Evolutionary conservation across 2,113 vertebrate genomes (phyloP).

Genomic region (Salvelinus sp.): DNA sequence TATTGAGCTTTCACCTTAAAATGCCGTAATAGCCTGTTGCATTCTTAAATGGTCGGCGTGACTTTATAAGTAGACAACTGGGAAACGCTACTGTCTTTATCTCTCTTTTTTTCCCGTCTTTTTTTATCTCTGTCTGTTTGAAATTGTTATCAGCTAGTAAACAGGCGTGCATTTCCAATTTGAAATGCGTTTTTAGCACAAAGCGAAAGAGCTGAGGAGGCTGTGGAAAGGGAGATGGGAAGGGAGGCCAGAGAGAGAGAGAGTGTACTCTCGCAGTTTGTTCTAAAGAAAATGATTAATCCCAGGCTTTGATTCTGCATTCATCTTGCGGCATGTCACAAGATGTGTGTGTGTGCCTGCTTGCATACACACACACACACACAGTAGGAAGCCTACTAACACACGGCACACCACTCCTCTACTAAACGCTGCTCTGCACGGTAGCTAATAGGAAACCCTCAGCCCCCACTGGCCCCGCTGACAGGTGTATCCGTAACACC

Average conservation of each 20-base stretch:
- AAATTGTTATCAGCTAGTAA: slow-evolving; percentile 60
- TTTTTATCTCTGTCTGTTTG: slow-evolving; percentile 27
- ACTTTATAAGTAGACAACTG: too few species aligned
- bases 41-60: neutral
- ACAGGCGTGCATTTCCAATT: slow-evolving; percentile 51
- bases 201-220: slow-evolving; percentile 9
- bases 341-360: slow-evolving; percentile 36
- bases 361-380: slow-evolving; percentile 11
- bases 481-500: slow-evolving; percentile 54
- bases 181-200: slow-evolving; percentile 51
- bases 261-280: slow-evolving; percentile 53
- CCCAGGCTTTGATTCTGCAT: slow-evolving; percentile 61
- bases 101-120: neutral
- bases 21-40: too few species aligned
- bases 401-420: slow-evolving; percentile 14
- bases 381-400: slow-evolving; percentile 21
- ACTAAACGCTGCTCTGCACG: slow-evolving; percentile 47
- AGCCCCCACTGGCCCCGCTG: slow-evolving; percentile 35
- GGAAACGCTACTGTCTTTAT: neutral
- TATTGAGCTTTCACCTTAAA: too few species aligned
- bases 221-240: slow-evolving; percentile 11
- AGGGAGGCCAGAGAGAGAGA: slow-evolving; percentile 7
- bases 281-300: slow-evolving; percentile 67
- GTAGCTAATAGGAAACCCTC: slow-evolving; percentile 50
- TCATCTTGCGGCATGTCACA: slow-evolving; percentile 52